Evolutionary conservation across 1,140 invertebrate species (phyloP), one percentile per base, ranked within the genome.

Genomic region (Platyura marginata): DNA sequence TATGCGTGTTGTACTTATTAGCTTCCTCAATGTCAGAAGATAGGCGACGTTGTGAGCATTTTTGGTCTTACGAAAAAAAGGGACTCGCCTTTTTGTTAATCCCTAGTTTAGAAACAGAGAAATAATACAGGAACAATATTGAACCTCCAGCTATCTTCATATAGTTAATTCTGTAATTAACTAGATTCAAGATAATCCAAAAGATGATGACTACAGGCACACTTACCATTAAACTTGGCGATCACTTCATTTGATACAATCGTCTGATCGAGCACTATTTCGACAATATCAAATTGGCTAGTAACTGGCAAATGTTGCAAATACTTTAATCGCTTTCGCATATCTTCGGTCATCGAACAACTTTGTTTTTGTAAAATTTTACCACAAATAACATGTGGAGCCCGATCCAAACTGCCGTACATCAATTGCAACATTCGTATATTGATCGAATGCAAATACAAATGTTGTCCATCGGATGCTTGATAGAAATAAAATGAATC

Each of bases 361-460:
- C 75, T 73, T 54, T 94, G 88, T 48, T 82, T 81, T 56, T 91
- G 87, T 2, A 95, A 56, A 38, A 95, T 78, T 44, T 68, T 68
- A 3, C 79, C 80, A 1, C 58, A 66, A 37, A 97, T 75, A 8
- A 67, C 53, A n/a, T 65, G 60, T 1, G 92, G 92, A 45, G 80
- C 80, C 34, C 77, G 64, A 45, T 86, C 79, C 37, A 95, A 67
- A 36, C 68, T 71, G 15, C 86, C 87, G 67, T 90, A 95, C 37
- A 85, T 77, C 36, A 77, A 72, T 53, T 85, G 79, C 46, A 98
- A 60, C 75, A 95, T 92, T 40, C 81, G 79, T 2, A 86, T 77
- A 64, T 97, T 96, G 47, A 97, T 60, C 3, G 85, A 77, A 66
- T 95, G 85, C 37, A 97, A 61, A 61, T 89, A 98, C 21, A 95